Conservation (phyloP, 2,888 invertebrate genomes). For the Dicroscelio sp. region DNA sequence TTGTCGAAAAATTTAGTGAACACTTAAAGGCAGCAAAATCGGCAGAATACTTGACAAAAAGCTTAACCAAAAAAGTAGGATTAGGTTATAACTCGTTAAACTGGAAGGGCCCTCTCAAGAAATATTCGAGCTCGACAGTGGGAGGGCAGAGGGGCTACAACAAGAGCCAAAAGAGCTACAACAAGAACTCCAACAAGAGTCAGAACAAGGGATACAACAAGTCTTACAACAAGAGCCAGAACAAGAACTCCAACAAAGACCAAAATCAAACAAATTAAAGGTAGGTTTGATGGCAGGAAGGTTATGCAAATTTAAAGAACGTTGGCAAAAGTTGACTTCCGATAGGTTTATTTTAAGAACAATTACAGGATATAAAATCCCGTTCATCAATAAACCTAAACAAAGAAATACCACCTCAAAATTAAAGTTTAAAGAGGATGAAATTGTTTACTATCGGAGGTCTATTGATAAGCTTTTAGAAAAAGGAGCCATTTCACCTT, state of each 20-base stretch:
- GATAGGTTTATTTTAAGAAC: neutral
- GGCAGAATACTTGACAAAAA: neutral
- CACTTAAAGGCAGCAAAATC: neutral
- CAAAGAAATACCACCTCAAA: neutral
- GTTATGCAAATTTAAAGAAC: neutral
- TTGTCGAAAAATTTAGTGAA: neutral
- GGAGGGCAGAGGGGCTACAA: neutral
- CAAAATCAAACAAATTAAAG: neutral
- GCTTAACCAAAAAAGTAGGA: neutral
- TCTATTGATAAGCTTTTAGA: neutral
- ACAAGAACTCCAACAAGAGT: neutral
- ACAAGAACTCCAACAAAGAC: neutral
- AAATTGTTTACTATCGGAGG: neutral
- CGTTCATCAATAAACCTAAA: neutral
- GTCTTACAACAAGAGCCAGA: too few relatives aligned
- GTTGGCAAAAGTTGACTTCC: neutral
- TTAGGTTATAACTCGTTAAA: too few relatives aligned
- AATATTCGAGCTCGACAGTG: neutral
- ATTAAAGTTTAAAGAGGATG: neutral
- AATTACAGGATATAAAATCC: neutral
- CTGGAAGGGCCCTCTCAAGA: neutral
- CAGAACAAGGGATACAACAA: neutral
- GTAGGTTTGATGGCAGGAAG: neutral
- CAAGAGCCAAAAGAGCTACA: neutral
- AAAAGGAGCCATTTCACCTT: neutral